Conservation (phyloP, 2,888 invertebrate species). For the Hirtodrosophila trivittata region DNA sequence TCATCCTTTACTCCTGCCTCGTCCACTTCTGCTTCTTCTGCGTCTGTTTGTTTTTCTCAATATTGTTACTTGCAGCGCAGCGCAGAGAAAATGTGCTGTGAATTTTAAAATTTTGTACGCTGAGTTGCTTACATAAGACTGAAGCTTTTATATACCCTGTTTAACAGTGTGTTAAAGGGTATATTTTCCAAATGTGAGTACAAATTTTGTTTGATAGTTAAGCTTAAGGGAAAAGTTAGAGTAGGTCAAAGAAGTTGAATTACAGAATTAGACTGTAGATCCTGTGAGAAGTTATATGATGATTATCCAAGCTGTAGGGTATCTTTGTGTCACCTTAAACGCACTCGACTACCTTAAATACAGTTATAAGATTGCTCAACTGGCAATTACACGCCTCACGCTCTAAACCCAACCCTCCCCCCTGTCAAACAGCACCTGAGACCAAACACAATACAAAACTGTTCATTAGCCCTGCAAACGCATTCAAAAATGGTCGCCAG, state of each 20-base stretch:
- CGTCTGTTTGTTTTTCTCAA: constrained; percentile 63
- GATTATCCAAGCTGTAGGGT: no score
- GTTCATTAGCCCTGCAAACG: constrained; percentile 49
- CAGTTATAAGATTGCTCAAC: constrained; percentile 25
- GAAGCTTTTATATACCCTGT: constrained; percentile 23
- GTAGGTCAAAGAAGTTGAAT: no score
- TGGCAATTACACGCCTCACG: constrained; percentile 52
- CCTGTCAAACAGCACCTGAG: background rate
- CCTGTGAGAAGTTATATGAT: no score
- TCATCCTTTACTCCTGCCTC: constrained; percentile 17
- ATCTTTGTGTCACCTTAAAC: background rate
- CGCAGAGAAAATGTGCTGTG: constrained; percentile 73
- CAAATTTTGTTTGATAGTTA: no score
- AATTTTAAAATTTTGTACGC: constrained; percentile 70
- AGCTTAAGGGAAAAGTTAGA: no score
- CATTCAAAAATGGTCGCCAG: constrained; percentile 45
- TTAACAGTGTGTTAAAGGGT: background rate
- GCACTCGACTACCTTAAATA: background rate
- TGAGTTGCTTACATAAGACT: constrained; percentile 65
- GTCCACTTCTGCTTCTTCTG: background rate
- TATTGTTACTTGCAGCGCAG: constrained; percentile 72
- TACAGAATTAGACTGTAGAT: no score
- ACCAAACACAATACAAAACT: constrained; percentile 39
- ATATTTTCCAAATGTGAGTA: no score
- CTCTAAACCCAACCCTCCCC: background rate